Conservation (phyloP, 1,140 invertebrate species). For the Brachionus rotundiformis region DNA sequence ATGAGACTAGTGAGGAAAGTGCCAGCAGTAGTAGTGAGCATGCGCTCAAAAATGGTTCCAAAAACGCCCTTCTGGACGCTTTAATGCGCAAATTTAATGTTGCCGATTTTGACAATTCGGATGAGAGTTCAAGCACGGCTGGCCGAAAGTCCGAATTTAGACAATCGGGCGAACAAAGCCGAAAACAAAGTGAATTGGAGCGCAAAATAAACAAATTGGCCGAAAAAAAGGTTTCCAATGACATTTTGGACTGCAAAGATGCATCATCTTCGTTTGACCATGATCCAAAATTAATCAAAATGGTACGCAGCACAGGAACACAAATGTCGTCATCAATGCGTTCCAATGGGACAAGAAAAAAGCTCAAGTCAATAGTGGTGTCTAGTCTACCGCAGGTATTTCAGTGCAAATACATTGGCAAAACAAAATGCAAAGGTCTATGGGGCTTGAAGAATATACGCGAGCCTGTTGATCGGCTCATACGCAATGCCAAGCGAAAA, state of each 20-base stretch:
- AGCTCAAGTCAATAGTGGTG: conserved; percentile 1
- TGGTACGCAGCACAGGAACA: conserved; percentile 22
- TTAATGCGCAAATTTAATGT: conserved; percentile 39
- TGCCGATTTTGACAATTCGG: not conserved
- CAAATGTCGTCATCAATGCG: not conserved
- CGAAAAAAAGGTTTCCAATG: not conserved
- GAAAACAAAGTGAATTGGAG: conserved; percentile 22
- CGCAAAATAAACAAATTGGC: conserved; percentile 16
- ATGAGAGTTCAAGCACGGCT: not conserved
- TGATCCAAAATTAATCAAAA: conserved; percentile 45
- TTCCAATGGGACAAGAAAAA: not conserved
- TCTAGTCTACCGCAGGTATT: conserved; percentile 23
- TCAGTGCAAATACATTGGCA: conserved; percentile 41
- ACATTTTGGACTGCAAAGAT: not conserved
- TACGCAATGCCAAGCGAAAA: not conserved
- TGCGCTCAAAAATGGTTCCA: conserved; percentile 24
- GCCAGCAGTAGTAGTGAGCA: conserved; percentile 7
- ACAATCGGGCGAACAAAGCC: not conserved
- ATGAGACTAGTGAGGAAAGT: conserved; percentile 15
- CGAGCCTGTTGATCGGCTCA: conserved; percentile 24
- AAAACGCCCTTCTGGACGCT: conserved; percentile 23
- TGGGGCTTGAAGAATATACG: conserved; percentile 48
- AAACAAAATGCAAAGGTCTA: conserved; percentile 37
- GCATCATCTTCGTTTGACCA: conserved; percentile 5
- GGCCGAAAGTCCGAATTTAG: not conserved